phyloP scores from a whole-genome alignment of 2,797 vertebrate species.

The Cygnus olor region DNA sequence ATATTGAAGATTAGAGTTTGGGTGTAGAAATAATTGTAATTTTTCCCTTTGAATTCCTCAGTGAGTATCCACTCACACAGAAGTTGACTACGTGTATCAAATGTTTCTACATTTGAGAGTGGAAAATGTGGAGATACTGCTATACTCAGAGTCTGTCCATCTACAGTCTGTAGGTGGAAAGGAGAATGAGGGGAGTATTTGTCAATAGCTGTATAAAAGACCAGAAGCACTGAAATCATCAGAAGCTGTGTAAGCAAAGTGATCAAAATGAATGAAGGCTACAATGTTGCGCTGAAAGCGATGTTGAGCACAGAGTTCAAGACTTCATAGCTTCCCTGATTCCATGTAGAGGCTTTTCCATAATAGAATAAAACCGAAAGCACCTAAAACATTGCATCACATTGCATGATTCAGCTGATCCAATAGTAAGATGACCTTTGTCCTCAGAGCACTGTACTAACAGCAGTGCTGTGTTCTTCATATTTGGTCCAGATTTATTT shows the following conservation, averaged over 20 bases:
- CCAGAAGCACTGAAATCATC: not conserved
- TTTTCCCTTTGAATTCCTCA: not conserved
- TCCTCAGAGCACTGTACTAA: not conserved
- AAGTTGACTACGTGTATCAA: not conserved
- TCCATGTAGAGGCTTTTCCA: not conserved
- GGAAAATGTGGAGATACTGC: not conserved
- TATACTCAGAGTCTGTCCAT: not conserved
- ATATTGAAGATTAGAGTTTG: not conserved
- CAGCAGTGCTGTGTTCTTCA: not conserved
- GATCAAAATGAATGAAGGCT: not conserved
- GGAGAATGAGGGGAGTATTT: not conserved
- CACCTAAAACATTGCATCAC: not conserved
- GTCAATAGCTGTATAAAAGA: not conserved
- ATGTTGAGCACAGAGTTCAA: not conserved
- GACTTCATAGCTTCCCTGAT: not conserved
- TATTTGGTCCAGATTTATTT: not conserved
- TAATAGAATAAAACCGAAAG: not conserved
- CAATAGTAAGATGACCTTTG: not conserved
- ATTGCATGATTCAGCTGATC: not conserved
- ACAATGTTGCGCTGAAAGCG: not conserved
- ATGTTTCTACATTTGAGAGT: not conserved
- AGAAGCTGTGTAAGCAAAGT: not conserved
- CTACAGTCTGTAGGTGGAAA: not conserved
- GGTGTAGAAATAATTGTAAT: not conserved
- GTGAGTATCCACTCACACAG: not conserved